These are phyloP conservation scores for Orthosia cruda DNA, from an alignment of 2,888 invertebrate species.

Conservation along the genomic window DNA sequence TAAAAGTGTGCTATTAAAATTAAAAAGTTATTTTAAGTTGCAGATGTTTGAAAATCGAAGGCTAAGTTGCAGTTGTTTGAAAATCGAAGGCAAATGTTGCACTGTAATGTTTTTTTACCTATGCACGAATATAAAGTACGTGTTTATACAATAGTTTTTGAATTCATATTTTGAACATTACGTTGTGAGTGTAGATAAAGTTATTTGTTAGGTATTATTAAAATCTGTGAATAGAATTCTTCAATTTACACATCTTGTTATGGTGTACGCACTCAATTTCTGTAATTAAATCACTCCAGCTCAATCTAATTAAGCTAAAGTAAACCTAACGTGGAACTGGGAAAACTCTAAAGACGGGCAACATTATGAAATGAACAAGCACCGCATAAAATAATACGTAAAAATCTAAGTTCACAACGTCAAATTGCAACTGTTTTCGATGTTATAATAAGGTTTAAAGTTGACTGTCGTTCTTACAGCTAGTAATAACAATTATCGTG, in stretches of 20 bases:
- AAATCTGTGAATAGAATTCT: not conserved
- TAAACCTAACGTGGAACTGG: constrained; percentile 57
- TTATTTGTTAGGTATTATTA: not conserved
- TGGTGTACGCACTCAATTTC: constrained; percentile 30
- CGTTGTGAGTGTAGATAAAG: too few relatives aligned
- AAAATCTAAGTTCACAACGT: constrained; percentile 27
- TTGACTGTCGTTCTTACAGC: constrained; percentile 59
- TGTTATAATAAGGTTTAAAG: constrained; percentile 63
- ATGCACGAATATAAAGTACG: too few relatives aligned
- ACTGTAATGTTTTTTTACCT: too few relatives aligned
- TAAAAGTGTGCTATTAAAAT: too few relatives aligned
- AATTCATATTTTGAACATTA: too few relatives aligned
- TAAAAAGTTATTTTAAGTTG: too few relatives aligned
- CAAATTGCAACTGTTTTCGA: constrained; percentile 57
- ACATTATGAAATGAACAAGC: constrained; percentile 63
- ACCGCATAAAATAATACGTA: constrained; percentile 67
- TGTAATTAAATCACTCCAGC: constrained; percentile 29
- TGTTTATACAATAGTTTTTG: too few relatives aligned
- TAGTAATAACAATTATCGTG: constrained; percentile 80
- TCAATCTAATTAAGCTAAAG: constrained; percentile 50
- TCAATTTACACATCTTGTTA: not conserved
- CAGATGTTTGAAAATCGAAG: too few relatives aligned
- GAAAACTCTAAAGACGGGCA: constrained; percentile 66
- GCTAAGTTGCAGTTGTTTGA: too few relatives aligned
- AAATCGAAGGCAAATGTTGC: too few relatives aligned